Conservation (phyloP, 2,113 vertebrate genomes). For the Andinoacara biseriatus region DNA sequence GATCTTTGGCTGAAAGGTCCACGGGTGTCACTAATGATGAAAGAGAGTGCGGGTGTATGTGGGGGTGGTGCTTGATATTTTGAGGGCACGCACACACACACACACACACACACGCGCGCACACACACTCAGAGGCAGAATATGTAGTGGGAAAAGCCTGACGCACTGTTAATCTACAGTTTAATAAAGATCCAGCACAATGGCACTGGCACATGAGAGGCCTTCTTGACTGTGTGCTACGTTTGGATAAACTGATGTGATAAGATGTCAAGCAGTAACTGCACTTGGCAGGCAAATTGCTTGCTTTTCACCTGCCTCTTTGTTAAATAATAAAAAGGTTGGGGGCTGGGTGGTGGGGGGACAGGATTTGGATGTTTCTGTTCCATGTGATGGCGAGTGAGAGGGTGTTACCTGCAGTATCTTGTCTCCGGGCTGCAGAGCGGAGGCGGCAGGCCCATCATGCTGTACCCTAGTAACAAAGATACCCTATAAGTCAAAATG, state of each 20-base stretch:
- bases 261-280: neutral
- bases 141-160: slow-evolving; percentile 13
- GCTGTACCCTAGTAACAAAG: slow-evolving; percentile 99
- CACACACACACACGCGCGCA: neutral
- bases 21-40: slow-evolving; percentile 1
- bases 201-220: neutral
- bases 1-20: neutral
- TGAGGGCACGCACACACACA: neutral
- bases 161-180: neutral
- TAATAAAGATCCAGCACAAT: neutral
- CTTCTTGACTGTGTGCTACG: neutral
- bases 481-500: slow-evolving; percentile 99
- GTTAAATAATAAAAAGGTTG: slow-evolving; percentile 26
- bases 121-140: slow-evolving; percentile 33
- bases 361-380: slow-evolving; percentile 22
- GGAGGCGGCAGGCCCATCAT: slow-evolving; percentile 94
- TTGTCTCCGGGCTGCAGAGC: slow-evolving; percentile 97
- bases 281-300: neutral
- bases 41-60: neutral
- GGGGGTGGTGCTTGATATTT: slow-evolving; percentile 34
- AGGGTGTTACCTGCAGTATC: slow-evolving; percentile 92
- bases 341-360: neutral
- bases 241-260: neutral
- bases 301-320: slow-evolving; percentile 45
- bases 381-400: slow-evolving; percentile 25